phyloP scores from a whole-genome alignment of 2,888 invertebrate genomes.

The Papilio elwesi region DNA sequence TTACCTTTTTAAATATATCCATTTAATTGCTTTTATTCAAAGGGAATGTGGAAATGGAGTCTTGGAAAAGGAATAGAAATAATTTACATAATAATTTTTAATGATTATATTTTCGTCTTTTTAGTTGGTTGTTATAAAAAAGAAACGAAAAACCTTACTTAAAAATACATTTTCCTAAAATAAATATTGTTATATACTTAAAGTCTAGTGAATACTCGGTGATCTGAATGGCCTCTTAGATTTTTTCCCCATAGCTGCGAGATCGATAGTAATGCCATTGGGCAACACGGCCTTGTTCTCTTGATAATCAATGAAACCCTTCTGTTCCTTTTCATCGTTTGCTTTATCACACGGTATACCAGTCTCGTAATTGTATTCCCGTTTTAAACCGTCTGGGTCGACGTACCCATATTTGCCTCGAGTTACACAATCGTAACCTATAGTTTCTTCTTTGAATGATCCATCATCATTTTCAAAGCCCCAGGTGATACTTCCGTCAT shows the following conservation, averaged over 20 bases:
- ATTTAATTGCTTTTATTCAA: too few species aligned
- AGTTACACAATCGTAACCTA: constrained; percentile 90
- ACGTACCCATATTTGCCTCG: constrained; percentile 93
- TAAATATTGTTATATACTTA: constrained; percentile 70
- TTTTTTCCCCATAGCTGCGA: constrained; percentile 88
- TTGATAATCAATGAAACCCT: constrained; percentile 89
- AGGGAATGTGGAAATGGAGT: neutral
- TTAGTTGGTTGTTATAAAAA: constrained; percentile 57
- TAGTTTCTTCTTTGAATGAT: constrained; percentile 92
- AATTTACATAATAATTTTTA: constrained; percentile 18
- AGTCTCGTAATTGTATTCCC: constrained; percentile 92
- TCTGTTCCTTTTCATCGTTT: constrained; percentile 81
- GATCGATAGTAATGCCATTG: constrained; percentile 88
- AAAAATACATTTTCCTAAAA: constrained; percentile 73
- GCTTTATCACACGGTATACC: constrained; percentile 88
- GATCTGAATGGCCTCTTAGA: constrained; percentile 86
- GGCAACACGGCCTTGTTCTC: constrained; percentile 89
- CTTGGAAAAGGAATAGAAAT: neutral
- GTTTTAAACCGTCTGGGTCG: constrained; percentile 91
- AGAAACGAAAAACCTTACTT: constrained; percentile 68
- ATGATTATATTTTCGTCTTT: constrained; percentile 56
- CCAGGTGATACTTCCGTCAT: constrained; percentile 93
- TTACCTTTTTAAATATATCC: too few species aligned
- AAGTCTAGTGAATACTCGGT: constrained; percentile 75
- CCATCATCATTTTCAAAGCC: constrained; percentile 95